Evolutionary conservation across 2,888 invertebrate species (phyloP).

Genomic region (Heliconius charithonia): DNA sequence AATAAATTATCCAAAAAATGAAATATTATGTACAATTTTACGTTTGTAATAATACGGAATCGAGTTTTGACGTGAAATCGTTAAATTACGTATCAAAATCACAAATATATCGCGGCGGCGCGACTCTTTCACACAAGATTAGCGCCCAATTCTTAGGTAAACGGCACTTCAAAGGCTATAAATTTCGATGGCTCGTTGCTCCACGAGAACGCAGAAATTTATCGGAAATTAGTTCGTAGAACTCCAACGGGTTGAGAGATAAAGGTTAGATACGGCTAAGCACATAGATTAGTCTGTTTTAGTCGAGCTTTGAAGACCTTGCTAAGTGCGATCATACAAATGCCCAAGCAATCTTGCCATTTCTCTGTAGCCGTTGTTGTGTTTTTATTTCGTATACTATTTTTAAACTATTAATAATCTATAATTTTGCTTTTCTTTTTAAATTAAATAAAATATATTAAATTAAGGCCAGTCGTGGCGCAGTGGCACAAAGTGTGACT

Average conservation of each 20-base stretch:
- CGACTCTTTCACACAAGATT: conserved; percentile 78
- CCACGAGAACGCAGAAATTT: conserved; percentile 78
- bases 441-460: too few relatives aligned
- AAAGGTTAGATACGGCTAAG: conserved; percentile 48
- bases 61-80: conserved; percentile 33
- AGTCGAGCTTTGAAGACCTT: conserved; percentile 19
- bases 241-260: conserved; percentile 57
- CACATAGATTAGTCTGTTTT: conserved; percentile 45
- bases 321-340: not conserved
- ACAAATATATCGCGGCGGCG: conserved; percentile 59
- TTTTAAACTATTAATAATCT: too few relatives aligned
- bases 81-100: conserved; percentile 46
- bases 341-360: not conserved
- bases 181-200: conserved; percentile 77
- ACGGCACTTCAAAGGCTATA: conserved; percentile 77
- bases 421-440: too few relatives aligned
- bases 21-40: conserved; percentile 31
- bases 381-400: too few relatives aligned
- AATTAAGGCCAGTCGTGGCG: too few relatives aligned
- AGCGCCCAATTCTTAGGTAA: conserved; percentile 80
- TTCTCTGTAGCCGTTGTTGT: not conserved
- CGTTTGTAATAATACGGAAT: conserved; percentile 24
- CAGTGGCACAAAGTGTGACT: too few relatives aligned
- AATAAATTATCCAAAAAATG: conserved; percentile 24
- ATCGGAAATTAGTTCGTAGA: conserved; percentile 78